phyloP scores from a whole-genome alignment of 2,888 invertebrate species.

The Cheilosia grossa region DNA sequence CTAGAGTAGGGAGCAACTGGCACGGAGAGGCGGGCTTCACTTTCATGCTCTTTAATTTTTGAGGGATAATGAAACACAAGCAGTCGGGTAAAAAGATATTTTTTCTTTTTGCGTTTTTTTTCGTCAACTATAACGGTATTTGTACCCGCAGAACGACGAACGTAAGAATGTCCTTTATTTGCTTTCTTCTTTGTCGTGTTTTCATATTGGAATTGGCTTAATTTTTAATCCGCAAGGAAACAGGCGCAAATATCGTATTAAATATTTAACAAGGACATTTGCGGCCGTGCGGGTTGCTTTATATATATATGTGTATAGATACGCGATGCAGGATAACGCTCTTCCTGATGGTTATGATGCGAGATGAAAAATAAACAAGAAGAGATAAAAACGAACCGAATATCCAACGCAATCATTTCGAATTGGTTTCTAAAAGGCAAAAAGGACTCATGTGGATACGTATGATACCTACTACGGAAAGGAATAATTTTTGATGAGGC shows the following conservation, averaged over 20 bases:
- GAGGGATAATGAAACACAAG: background rate
- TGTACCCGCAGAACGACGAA: background rate
- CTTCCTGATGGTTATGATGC: background rate
- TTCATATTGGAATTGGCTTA: slow-evolving; percentile 22
- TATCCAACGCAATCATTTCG: slow-evolving; percentile 35
- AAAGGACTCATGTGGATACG: slow-evolving; percentile 12
- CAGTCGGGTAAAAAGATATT: background rate
- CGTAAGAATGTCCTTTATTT: slow-evolving; percentile 21
- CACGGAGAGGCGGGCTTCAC: background rate
- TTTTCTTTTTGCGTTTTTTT: slow-evolving; percentile 28
- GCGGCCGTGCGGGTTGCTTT: slow-evolving; percentile 12
- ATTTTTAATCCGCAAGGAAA: slow-evolving; percentile 36
- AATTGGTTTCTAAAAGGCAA: slow-evolving; percentile 23
- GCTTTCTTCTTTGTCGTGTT: background rate
- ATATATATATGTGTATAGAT: background rate
- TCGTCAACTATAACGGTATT: background rate
- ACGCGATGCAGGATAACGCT: background rate
- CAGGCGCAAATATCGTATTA: slow-evolving; percentile 14
- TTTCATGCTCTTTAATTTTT: slow-evolving; percentile 32
- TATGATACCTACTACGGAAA: background rate
- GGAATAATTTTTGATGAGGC: background rate
- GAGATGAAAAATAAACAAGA: slow-evolving; percentile 1
- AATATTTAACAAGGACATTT: slow-evolving; percentile 39
- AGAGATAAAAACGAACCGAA: slow-evolving; percentile 1
- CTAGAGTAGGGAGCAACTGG: background rate